Base-by-base conservation (phyloP, 92 coral and sea anemone species). In the Bergia sp. region DNA sequence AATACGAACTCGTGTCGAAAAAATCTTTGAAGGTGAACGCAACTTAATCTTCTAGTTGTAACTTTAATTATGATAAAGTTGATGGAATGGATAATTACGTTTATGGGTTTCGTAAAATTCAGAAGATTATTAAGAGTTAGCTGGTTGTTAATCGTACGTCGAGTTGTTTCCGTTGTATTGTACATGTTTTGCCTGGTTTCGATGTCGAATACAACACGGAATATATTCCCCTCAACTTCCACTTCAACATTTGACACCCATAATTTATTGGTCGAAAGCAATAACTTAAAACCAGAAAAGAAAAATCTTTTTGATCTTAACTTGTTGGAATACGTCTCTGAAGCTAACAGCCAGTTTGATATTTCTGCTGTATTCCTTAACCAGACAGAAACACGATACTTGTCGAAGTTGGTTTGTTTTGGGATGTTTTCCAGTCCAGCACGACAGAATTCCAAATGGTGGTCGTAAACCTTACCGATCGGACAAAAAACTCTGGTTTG, bases 61-160 rank as follows among this genome's bases (percentile, higher is more conserved):
- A 41, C 89, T 29, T 76, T 76, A 43, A 86, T 42, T 12, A 76
- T 16, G 69, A 83, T 76, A 41, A 86, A 86, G 9, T 77, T 87
- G 23, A 4, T 53, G 23, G 37, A 38, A 37, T 86, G 37, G 20
- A 86, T 42, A 6, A 58, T 10, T 6, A 87, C n/a, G 65, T 20
- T 77, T 77, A 7, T 42, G 7, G 53, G 61, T 47, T 77, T 9
- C 5, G 61, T 77, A 44, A 77, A 77, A 7, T 77, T 3, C 13
- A 77, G 61, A 21, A 77, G 13, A 77, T 77, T 3, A n/a, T 77
- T 2, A 42, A 77, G 50, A 43, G 37, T 20, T 21, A 23, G 3
- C 5, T 77, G 37, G 38, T 13, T 16, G 38, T 77, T 23, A 44
- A 6, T 77, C 42, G 55, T 42, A 23, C 16, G 4, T 42, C 16